phyloP scores from a whole-genome alignment of 2,113 vertebrate species.

The Ceuthmochares aereus region DNA sequence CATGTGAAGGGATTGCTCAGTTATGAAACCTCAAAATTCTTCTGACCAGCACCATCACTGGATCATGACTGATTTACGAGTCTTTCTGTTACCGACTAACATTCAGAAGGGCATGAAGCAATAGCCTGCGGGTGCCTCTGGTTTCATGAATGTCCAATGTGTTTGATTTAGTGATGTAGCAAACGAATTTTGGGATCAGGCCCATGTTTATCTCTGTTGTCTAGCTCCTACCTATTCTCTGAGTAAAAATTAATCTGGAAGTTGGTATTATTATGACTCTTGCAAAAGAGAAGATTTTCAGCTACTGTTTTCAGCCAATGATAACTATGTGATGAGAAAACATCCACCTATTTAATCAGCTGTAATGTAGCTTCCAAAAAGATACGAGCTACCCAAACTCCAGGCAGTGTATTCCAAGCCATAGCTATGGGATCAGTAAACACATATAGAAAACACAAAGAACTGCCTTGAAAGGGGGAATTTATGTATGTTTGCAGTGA shows the following conservation, averaged over 20 bases:
- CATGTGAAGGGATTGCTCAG: neutral
- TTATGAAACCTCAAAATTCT: neutral
- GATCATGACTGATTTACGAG: neutral
- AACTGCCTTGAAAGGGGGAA: neutral
- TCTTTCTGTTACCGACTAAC: neutral
- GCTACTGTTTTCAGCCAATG: neutral
- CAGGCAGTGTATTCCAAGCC: neutral
- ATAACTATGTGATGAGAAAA: neutral
- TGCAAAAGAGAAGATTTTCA: neutral
- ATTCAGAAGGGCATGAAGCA: neutral
- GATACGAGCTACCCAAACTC: neutral
- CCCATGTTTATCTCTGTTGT: neutral
- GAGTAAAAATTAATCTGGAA: neutral
- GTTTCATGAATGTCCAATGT: neutral
- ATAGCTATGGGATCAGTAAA: neutral
- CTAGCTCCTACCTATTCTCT: neutral
- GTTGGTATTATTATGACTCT: neutral
- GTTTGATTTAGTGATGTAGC: neutral
- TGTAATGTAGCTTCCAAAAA: neutral
- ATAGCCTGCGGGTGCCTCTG: neutral
- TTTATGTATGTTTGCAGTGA: neutral
- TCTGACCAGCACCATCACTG: neutral
- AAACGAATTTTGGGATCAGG: neutral
- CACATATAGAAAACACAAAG: neutral
- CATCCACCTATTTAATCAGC: neutral